phyloP scores from a whole-genome alignment of 2,797 vertebrate genomes.

The Trachurus trachurus region DNA sequence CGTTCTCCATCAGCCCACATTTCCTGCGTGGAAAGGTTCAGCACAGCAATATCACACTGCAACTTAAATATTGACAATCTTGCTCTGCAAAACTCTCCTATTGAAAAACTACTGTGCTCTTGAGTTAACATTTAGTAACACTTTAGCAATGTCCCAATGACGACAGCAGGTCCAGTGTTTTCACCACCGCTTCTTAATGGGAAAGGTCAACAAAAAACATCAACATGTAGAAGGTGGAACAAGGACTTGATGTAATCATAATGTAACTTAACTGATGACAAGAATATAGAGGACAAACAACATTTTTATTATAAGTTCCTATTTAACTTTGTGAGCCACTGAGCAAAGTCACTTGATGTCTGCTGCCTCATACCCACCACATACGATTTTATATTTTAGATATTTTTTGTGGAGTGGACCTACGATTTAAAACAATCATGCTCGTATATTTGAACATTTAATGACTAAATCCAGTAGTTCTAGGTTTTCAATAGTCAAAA shows the following conservation, averaged over 20 bases:
- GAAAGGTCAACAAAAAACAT: neutral
- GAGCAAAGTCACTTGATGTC: no score
- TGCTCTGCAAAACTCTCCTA: slow-evolving; percentile 4
- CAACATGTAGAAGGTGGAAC: neutral
- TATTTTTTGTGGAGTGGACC: no score
- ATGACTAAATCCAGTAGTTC: neutral
- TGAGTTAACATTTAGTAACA: slow-evolving; percentile 37
- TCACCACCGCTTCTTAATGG: neutral
- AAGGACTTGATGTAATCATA: neutral
- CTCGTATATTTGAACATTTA: no score
- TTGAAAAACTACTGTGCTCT: slow-evolving; percentile 20
- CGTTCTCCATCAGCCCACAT: slow-evolving; percentile 55
- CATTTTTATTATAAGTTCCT: neutral
- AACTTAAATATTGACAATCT: slow-evolving; percentile 14
- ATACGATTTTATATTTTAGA: no score
- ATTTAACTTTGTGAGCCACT: neutral
- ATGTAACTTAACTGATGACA: neutral
- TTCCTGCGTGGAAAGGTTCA: slow-evolving; percentile 31
- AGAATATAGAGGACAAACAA: neutral
- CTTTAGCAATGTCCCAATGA: slow-evolving; percentile 12
- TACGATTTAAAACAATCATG: no score
- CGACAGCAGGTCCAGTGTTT: slow-evolving; percentile 14
- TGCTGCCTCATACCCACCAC: neutral
- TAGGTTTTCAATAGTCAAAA: neutral
- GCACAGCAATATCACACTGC: slow-evolving; percentile 24